A percentile compares a stretch with the other conserved stretches of the same genome.
These are phyloP conservation scores for Clarias macrocephalus DNA, from an alignment of 2,113 vertebrate genomes.

Conservation along the genomic window DNA sequence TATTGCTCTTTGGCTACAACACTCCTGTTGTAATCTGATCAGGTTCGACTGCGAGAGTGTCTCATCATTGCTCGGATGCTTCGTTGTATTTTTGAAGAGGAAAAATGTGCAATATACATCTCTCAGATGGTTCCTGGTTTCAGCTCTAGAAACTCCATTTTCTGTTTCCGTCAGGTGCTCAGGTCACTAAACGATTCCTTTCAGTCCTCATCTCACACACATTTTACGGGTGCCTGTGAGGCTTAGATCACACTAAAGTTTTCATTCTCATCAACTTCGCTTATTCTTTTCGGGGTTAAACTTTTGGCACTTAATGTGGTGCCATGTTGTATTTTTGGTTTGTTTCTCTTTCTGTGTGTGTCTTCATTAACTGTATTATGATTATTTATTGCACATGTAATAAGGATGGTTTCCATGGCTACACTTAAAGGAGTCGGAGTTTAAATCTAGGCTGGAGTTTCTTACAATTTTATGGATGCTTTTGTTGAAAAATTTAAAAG, in stretches of 20 bases:
- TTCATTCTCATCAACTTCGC: constrained; percentile 31
- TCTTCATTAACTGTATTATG: constrained; percentile 63
- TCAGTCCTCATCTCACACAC: constrained; percentile 58
- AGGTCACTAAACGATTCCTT: constrained; percentile 69
- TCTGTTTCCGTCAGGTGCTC: constrained; percentile 67
- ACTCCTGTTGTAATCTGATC: constrained; percentile 30
- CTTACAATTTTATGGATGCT: constrained; percentile 71
- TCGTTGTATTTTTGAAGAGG: constrained; percentile 54
- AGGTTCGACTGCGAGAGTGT: constrained; percentile 25
- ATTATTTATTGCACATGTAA: constrained; percentile 78
- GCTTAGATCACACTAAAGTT: constrained; percentile 71
- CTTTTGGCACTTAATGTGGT: constrained; percentile 61
- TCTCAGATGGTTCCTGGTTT: constrained; percentile 68
- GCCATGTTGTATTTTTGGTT: constrained; percentile 57
- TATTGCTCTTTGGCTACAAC: constrained; percentile 43
- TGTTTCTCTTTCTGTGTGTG: neutral
- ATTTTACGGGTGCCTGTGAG: constrained; percentile 61
- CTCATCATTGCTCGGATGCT: constrained; percentile 27
- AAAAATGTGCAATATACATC: constrained; percentile 74
- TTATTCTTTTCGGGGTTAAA: constrained; percentile 53
- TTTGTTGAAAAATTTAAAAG: constrained; percentile 73
- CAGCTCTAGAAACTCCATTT: constrained; percentile 57
- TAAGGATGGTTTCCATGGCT: constrained; percentile 69
- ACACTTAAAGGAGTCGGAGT: constrained; percentile 64
- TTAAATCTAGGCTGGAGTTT: constrained; percentile 67